Base-by-base conservation (phyloP, 2,113 vertebrate genomes). In the Semicossyphus pulcher region DNA sequence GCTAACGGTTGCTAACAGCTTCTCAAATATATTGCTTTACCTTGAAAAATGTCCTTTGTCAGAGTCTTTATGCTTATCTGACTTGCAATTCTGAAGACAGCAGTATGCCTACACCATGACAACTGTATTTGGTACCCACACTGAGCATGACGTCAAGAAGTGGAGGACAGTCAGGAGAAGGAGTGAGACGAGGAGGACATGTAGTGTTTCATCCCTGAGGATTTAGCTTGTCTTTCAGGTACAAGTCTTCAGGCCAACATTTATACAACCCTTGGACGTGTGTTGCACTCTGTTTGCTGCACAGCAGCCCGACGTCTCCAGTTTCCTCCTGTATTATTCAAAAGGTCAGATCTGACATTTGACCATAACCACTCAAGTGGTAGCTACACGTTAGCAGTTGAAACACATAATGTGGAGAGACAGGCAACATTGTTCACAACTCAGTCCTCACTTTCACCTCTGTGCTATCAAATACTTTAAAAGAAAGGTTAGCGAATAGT, bases 241-340 rank as follows among this genome's bases (percentile, higher is more conserved):
- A 42, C 41, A 58, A 32, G 5, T 12, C 49, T 34, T 36, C 25
- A 58, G 34, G 12, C 56, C 29, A 37, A 25, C 47, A 18, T 57
- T 59, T 12, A 45, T 66, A 78, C 57, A 75, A 68, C 47, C 59
- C 47, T 60, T 10, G 29, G 56, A 82, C 76, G 82, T 68, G 26
- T 57, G 61, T 14, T 48, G 29, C 47, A 58, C 62, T 57, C 44
- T 83, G 62, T 81, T 48, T 45, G 63, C 61, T 31, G 72, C 42
- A 47, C 23, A 39, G 66, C 56, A 36, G 63, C 54, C 21, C 12
- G 15, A 20, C 23, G 37, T 83, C 87, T 94, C 90, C 47, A 56
- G 51, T 93, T 92, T 69, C 87, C 72, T 80, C 49, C 42, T 89
- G 60, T 39, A 91, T 91, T 90, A 92, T 93, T 92, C 34, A 94